Evolutionary conservation across 2,888 invertebrate genomes (phyloP).

Genomic region (Didymodactylos carnosus): DNA sequence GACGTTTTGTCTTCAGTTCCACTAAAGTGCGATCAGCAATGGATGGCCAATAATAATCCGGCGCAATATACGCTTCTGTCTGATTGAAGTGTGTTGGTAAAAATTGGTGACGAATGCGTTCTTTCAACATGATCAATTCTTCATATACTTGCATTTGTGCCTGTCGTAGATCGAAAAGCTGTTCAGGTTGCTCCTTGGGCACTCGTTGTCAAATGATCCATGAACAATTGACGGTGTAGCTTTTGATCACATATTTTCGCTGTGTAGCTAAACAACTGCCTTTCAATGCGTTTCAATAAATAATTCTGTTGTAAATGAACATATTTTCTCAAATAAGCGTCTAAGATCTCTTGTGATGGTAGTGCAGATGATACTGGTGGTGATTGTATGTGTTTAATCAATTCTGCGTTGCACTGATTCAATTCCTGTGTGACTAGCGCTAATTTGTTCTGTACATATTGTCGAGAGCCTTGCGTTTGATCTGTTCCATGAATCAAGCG

Average conservation of each 20-base stretch:
- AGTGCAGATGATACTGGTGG: neutral
- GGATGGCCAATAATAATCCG: neutral
- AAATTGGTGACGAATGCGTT: neutral
- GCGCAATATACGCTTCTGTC: neutral
- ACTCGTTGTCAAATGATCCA: neutral
- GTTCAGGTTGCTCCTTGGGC: neutral
- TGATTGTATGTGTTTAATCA: neutral
- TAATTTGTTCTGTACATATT: neutral
- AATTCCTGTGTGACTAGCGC: neutral
- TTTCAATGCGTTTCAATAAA: neutral
- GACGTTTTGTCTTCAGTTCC: neutral
- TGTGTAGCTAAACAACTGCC: neutral
- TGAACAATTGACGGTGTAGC: neutral
- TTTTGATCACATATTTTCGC: neutral
- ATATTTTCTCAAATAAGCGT: neutral
- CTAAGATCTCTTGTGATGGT: neutral
- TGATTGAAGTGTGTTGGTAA: neutral
- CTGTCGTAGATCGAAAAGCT: neutral
- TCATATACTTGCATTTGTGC: neutral
- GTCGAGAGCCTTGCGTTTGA: neutral
- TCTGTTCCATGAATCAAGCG: no score
- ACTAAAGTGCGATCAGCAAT: neutral
- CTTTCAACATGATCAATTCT: neutral
- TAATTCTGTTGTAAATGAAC: neutral
- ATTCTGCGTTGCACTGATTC: neutral